A percentile compares a stretch with the other conserved stretches of the same genome.
These are phyloP conservation scores for Cryptocheilus praepositus DNA, from an alignment of 2,888 invertebrate genomes.

Conservation along the genomic window DNA sequence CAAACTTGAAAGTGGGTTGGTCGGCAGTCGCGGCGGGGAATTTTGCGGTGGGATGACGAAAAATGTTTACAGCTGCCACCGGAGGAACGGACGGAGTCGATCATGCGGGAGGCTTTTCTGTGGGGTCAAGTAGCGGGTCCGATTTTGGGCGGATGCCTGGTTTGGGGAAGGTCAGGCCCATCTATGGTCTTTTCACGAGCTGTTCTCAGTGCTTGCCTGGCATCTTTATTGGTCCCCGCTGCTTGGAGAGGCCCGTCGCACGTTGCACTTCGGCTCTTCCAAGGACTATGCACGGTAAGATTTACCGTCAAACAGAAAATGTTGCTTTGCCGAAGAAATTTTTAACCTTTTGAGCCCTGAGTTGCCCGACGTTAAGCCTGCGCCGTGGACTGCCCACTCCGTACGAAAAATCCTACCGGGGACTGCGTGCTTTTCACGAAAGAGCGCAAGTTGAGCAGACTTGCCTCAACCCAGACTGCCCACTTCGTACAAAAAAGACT, in stretches of 20 bases:
- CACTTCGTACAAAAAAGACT: too few species aligned
- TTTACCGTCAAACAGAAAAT: neutral
- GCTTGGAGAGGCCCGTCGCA: slow-evolving; percentile 79
- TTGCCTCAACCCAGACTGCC: too few species aligned
- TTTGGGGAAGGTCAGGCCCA: slow-evolving; percentile 78
- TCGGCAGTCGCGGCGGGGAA: too few species aligned
- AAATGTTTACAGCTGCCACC: slow-evolving; percentile 72
- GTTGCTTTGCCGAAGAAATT: neutral
- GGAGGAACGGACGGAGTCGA: slow-evolving; percentile 77
- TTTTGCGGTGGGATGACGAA: neutral
- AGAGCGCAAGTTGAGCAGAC: too few species aligned
- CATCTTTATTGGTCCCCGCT: slow-evolving; percentile 77
- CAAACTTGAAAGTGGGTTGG: too few species aligned
- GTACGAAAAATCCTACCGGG: too few species aligned
- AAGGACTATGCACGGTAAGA: slow-evolving; percentile 78
- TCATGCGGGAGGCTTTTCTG: slow-evolving; percentile 77
- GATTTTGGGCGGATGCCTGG: slow-evolving; percentile 76
- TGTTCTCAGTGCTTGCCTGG: slow-evolving; percentile 77
- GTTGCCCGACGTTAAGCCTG: too few species aligned
- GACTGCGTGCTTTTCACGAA: too few species aligned
- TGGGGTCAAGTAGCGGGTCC: slow-evolving; percentile 79
- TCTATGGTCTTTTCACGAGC: slow-evolving; percentile 77
- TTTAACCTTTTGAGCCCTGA: too few species aligned
- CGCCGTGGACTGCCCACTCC: too few species aligned
- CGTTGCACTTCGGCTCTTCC: slow-evolving; percentile 77